Evolutionary conservation across 2,888 invertebrate genomes (phyloP).

Genomic region (Amphipoea oculea): DNA sequence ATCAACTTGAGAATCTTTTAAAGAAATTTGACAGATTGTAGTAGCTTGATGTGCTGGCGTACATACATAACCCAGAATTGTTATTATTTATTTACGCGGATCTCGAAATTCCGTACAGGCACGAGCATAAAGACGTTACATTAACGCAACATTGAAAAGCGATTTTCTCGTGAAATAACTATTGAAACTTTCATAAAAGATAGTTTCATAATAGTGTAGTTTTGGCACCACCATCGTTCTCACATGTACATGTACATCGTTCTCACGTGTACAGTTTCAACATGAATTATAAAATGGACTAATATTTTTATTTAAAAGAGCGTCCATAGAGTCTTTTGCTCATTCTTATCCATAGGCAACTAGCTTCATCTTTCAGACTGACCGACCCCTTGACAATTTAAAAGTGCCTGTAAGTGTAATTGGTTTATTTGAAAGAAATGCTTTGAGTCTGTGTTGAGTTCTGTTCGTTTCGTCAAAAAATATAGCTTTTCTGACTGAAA

Average conservation of each 20-base stretch:
- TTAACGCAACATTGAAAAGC: neutral
- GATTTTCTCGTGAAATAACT: neutral
- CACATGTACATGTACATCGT: too few relatives aligned
- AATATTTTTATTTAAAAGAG: neutral
- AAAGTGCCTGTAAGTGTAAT: neutral
- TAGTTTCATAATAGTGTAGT: neutral
- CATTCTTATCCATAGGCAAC: neutral
- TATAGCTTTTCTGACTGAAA: neutral
- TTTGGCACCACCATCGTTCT: neutral
- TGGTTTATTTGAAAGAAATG: neutral
- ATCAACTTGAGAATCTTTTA: too few relatives aligned
- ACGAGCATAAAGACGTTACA: neutral
- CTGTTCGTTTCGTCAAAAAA: neutral
- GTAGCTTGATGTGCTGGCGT: too few relatives aligned
- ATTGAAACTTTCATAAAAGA: neutral
- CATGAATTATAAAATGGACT: neutral
- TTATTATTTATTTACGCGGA: slow-evolving; percentile 38
- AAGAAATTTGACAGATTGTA: too few relatives aligned
- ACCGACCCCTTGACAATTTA: neutral
- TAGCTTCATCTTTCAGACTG: neutral
- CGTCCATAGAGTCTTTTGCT: neutral
- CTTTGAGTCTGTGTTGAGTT: neutral
- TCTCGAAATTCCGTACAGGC: neutral
- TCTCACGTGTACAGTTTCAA: neutral
- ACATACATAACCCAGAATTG: slow-evolving; percentile 4